Percentiles rank a stretch among this genome's conserved stretches.
Evolutionary conservation across 1,140 invertebrate genomes (phyloP).

Genomic region (Anastatus disparis): DNA sequence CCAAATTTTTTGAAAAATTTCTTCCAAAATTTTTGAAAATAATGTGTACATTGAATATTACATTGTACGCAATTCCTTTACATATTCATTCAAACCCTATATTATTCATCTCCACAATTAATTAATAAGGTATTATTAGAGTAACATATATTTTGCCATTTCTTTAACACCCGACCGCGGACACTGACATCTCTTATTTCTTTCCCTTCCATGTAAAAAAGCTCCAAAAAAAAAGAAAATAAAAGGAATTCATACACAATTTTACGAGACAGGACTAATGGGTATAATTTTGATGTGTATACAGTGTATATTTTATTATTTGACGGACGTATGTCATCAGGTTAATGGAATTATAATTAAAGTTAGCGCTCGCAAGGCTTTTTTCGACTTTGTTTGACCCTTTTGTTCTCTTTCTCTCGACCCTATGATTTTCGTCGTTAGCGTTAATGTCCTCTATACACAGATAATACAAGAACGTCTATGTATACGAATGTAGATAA

Average conservation of each 20-base stretch:
- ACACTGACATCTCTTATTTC: neutral
- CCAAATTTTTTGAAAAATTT: too few relatives aligned
- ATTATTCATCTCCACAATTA: too few relatives aligned
- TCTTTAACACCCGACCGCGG: neutral
- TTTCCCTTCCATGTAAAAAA: neutral
- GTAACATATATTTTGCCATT: neutral
- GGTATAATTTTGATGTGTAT: slow-evolving; percentile 29
- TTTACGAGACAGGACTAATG: slow-evolving; percentile 8
- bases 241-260: neutral
- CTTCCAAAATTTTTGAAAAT: too few relatives aligned
- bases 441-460: too few relatives aligned
- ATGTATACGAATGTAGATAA: too few relatives aligned
- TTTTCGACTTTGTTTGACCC: neutral
- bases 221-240: neutral
- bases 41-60: too few relatives aligned
- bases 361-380: slow-evolving; percentile 10
- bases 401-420: neutral
- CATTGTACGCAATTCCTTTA: too few relatives aligned
- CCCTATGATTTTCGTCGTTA: neutral
- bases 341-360: slow-evolving; percentile 40
- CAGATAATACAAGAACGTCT: too few relatives aligned
- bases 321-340: slow-evolving; percentile 30
- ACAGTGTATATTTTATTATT: slow-evolving; percentile 6
- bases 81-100: too few relatives aligned
- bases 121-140: too few relatives aligned